phyloP scores from a whole-genome alignment of 2,113 vertebrate genomes.

The Eublepharis macularius region DNA sequence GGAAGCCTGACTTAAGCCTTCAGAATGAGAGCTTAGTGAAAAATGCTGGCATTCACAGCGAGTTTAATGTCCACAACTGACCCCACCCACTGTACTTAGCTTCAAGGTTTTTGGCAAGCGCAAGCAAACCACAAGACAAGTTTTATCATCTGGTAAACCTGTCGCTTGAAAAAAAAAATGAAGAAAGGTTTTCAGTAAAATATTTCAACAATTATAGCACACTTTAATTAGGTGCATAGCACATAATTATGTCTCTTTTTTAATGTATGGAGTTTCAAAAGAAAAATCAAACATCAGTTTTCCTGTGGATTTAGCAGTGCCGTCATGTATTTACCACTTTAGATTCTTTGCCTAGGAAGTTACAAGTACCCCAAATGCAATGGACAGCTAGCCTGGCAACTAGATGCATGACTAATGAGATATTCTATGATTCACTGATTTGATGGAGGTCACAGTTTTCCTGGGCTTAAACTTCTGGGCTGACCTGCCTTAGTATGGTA shows the following conservation, averaged over 20 bases:
- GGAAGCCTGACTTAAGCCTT: conserved; percentile 71
- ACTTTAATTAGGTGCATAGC: conserved; percentile 77
- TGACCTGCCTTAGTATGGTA: neutral
- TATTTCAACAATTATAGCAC: conserved; percentile 79
- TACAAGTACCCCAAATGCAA: neutral
- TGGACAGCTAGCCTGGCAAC: neutral
- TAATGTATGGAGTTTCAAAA: conserved; percentile 66
- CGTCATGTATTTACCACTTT: conserved; percentile 7
- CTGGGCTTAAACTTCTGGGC: neutral
- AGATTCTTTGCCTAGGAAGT: neutral
- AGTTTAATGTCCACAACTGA: conserved; percentile 73
- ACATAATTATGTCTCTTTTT: conserved; percentile 76
- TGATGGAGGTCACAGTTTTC: neutral
- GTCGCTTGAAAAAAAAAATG: conserved; percentile 74
- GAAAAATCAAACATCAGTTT: conserved; percentile 39
- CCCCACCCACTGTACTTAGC: conserved; percentile 72
- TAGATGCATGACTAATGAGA: neutral
- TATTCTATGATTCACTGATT: neutral
- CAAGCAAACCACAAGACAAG: conserved; percentile 82
- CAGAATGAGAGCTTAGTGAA: conserved; percentile 71
- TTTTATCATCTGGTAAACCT: conserved; percentile 85
- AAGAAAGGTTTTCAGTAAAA: conserved; percentile 80
- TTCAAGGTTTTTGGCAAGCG: conserved; percentile 77
- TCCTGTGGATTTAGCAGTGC: conserved; percentile 5
- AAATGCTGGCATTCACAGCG: conserved; percentile 68